A percentile compares a stretch with the other conserved stretches of the same genome.
Evolutionary conservation across 2,888 invertebrate species (phyloP).

Genomic region (Drosophila subsilvestris): DNA sequence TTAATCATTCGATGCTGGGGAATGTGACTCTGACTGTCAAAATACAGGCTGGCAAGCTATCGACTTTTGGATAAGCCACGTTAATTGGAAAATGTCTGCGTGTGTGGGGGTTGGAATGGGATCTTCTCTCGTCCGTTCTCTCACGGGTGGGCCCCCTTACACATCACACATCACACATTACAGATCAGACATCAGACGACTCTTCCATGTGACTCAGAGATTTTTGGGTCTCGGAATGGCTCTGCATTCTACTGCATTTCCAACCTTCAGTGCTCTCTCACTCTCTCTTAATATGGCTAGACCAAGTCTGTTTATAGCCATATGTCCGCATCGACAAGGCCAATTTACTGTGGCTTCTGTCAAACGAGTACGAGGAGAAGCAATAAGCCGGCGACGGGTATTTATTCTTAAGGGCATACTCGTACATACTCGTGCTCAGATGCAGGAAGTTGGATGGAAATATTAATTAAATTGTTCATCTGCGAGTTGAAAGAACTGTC

Average conservation of each 20-base stretch:
- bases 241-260: conserved; percentile 36
- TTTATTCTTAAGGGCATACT: conserved; percentile 34
- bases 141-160: conserved; percentile 64
- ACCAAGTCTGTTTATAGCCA: conserved; percentile 34
- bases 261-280: conserved; percentile 15
- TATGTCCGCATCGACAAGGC: conserved; percentile 20
- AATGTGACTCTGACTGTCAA: conserved; percentile 55
- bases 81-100: conserved; percentile 59
- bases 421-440: neutral
- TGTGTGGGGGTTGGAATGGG: conserved; percentile 3
- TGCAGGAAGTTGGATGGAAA: conserved; percentile 32
- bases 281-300: conserved; percentile 24
- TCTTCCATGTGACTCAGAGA: conserved; percentile 39
- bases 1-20: conserved; percentile 61
- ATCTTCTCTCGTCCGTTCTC: conserved; percentile 21
- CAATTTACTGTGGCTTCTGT: conserved; percentile 29
- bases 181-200: neutral
- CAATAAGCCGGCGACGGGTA: conserved; percentile 36
- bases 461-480: conserved; percentile 33
- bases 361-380: neutral
- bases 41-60: conserved; percentile 71
- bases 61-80: conserved; percentile 70
- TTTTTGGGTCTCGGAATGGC: conserved; percentile 19
- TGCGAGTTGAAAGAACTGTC: conserved; percentile 21
- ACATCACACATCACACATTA: neutral